Percentiles rank a stretch among this genome's conserved stretches.
phyloP scores from a whole-genome alignment of 2,888 invertebrate genomes.

The Netelia fuscicornis region DNA sequence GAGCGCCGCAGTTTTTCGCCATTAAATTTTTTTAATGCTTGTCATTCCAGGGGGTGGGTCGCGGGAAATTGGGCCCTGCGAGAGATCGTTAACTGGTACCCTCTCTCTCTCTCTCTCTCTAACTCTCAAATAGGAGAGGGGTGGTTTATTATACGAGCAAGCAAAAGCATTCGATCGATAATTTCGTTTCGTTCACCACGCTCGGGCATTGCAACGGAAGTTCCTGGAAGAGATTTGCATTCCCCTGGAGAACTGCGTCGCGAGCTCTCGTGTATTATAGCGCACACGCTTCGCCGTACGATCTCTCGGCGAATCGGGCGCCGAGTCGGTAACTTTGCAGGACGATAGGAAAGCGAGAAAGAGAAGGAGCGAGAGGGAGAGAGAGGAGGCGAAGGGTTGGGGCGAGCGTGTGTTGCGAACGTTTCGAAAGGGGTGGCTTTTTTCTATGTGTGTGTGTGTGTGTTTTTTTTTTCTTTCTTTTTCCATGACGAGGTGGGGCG shows the following conservation, averaged over 20 bases:
- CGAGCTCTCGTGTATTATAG: slow-evolving; percentile 53
- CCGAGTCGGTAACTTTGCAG: slow-evolving; percentile 29
- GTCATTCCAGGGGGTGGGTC: neutral
- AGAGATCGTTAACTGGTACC: slow-evolving; percentile 45
- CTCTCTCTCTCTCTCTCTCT: neutral
- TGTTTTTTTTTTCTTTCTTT: slow-evolving; percentile 30
- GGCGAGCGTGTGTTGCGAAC: slow-evolving; percentile 58
- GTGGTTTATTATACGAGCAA: slow-evolving; percentile 23
- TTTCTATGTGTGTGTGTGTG: neutral
- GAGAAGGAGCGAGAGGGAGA: neutral
- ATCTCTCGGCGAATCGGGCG: slow-evolving; percentile 61
- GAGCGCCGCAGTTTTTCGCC: neutral
- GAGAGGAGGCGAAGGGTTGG: slow-evolving; percentile 31
- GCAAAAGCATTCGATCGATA: slow-evolving; percentile 59
- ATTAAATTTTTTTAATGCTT: slow-evolving; percentile 7
- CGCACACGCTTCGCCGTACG: slow-evolving; percentile 49
- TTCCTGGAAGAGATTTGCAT: slow-evolving; percentile 71
- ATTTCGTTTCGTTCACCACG: slow-evolving; percentile 58
- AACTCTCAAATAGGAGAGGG: too few relatives aligned
- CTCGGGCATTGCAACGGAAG: slow-evolving; percentile 63
- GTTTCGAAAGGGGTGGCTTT: slow-evolving; percentile 62
- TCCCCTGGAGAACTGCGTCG: slow-evolving; percentile 66
- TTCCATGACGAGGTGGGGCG: slow-evolving; percentile 50
- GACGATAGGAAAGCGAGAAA: neutral
- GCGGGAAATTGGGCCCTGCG: neutral